phyloP scores from a whole-genome alignment of 2,888 invertebrate species.

The Agrilus mali region DNA sequence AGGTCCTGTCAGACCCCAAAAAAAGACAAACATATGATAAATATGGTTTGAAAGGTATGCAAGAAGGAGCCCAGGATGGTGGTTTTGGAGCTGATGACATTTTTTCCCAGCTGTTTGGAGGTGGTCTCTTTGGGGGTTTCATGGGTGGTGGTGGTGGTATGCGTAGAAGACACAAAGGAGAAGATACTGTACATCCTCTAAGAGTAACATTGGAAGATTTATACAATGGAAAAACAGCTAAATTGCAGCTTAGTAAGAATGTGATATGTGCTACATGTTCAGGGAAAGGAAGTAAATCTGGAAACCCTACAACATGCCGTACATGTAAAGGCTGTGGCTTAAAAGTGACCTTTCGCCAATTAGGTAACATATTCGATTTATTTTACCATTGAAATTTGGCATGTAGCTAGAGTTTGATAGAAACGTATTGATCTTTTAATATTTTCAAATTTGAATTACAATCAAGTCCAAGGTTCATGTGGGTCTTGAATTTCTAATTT shows the following conservation, averaged over 20 bases:
- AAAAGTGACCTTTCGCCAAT: slow-evolving; percentile 59
- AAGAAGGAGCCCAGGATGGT: slow-evolving; percentile 58
- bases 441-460: slow-evolving; percentile 18
- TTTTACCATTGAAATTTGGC: no score
- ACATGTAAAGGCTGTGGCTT: slow-evolving; percentile 68
- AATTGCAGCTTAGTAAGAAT: slow-evolving; percentile 71
- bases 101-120: slow-evolving; percentile 58
- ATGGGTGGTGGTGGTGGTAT: slow-evolving; percentile 37
- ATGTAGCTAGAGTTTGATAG: no score
- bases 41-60: slow-evolving; percentile 76
- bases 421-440: neutral
- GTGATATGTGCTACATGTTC: slow-evolving; percentile 65
- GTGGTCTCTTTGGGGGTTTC: slow-evolving; percentile 48
- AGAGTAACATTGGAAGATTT: slow-evolving; percentile 82
- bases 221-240: slow-evolving; percentile 79
- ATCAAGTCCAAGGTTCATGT: no score
- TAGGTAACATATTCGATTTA: slow-evolving; percentile 31
- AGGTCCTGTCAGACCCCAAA: slow-evolving; percentile 79
- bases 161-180: slow-evolving; percentile 51
- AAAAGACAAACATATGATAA: slow-evolving; percentile 78
- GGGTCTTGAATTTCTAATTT: slow-evolving; percentile 9
- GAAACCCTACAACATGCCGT: slow-evolving; percentile 52
- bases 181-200: slow-evolving; percentile 72
- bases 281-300: slow-evolving; percentile 65
- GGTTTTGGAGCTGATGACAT: slow-evolving; percentile 45